Conservation (phyloP, 1,140 invertebrate genomes). For the Ditylenchus dipsaci region DNA sequence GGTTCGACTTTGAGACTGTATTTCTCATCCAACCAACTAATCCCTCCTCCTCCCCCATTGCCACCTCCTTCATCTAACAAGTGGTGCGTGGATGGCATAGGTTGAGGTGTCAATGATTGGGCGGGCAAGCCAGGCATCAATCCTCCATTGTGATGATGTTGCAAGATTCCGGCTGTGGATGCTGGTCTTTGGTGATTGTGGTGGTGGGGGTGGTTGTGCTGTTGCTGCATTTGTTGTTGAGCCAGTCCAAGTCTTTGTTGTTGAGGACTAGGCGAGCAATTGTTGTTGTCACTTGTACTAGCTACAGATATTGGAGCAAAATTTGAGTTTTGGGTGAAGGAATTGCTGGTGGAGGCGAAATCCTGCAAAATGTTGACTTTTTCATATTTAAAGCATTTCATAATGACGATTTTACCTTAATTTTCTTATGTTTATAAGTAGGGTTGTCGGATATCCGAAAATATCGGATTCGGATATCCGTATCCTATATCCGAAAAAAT, state of each 20-base stretch:
- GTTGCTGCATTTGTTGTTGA: background rate
- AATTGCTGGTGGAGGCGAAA: slow-evolving; percentile 14
- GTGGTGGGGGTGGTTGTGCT: slow-evolving; percentile 8
- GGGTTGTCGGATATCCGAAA: too few relatives aligned
- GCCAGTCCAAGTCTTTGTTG: background rate
- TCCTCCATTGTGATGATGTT: slow-evolving; percentile 29
- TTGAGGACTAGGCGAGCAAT: background rate
- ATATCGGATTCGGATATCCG: too few relatives aligned
- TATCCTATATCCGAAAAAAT: too few relatives aligned
- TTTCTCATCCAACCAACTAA: slow-evolving; percentile 33
- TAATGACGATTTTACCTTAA: background rate
- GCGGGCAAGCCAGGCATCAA: slow-evolving; percentile 39
- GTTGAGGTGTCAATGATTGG: slow-evolving; percentile 45
- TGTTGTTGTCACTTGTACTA: slow-evolving; percentile 1
- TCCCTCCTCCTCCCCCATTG: slow-evolving; percentile 4
- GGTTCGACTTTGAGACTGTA: slow-evolving; percentile 47
- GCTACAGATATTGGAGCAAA: slow-evolving; percentile 11
- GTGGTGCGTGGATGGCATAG: slow-evolving; percentile 5
- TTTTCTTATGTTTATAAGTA: too few relatives aligned
- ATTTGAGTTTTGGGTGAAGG: slow-evolving; percentile 1
- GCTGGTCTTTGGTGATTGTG: slow-evolving; percentile 37
- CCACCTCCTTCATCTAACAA: background rate
- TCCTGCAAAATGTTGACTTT: slow-evolving; percentile 1
- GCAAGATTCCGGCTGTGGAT: slow-evolving; percentile 42
- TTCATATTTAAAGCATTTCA: background rate